phyloP scores from a whole-genome alignment of 1,140 invertebrate species.

The Plodia interpunctella region DNA sequence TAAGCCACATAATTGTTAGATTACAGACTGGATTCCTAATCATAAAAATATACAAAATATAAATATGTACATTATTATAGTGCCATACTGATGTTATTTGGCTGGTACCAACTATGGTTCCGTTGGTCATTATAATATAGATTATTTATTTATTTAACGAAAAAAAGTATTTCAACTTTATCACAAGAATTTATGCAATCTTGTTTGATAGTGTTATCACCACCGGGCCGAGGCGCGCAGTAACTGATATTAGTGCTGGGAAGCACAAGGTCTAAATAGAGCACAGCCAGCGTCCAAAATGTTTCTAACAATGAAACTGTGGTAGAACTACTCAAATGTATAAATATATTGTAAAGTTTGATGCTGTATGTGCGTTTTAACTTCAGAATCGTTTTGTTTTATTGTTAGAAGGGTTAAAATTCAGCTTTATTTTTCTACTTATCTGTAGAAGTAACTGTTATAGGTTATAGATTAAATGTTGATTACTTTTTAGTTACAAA shows the following conservation, averaged over 20 bases:
- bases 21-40: no score
- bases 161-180: no score
- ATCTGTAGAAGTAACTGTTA: not conserved
- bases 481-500: not conserved
- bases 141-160: not conserved
- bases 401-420: not conserved
- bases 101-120: no score
- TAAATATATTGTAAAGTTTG: not conserved
- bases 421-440: conserved; percentile 6
- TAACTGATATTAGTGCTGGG: not conserved
- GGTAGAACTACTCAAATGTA: no score
- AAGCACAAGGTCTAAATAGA: not conserved
- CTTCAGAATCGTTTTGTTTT: not conserved
- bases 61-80: not conserved
- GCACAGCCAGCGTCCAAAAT: not conserved
- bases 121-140: no score
- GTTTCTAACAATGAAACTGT: no score
- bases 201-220: not conserved
- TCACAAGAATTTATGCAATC: not conserved
- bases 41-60: no score
- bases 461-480: conserved; percentile 2
- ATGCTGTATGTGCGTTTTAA: not conserved
- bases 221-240: not conserved
- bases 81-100: not conserved
- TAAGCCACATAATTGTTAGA: no score